Base-by-base conservation (phyloP, 2,888 invertebrate species). In the Amphiduros pacificus region DNA sequence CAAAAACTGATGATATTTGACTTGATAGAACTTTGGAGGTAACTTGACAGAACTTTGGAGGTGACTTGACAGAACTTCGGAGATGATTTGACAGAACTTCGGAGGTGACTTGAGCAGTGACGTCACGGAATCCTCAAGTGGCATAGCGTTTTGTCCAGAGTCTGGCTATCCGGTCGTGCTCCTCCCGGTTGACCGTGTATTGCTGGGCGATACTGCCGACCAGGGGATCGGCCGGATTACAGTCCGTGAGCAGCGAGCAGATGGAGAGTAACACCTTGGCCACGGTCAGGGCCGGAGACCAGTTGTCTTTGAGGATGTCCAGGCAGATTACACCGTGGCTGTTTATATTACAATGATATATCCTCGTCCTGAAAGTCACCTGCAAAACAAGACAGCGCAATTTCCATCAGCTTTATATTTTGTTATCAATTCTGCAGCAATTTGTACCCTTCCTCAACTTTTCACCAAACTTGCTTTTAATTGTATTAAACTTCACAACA, bases 261-360 rank as follows among this genome's bases (percentile, higher is more conserved):
- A 99, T 96, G 73, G 96, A 96, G 73, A 98, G 88, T 76, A 98
- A 87, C 73, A 98, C 96, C 87, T 97, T 97, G 68, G 95, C 94
- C 85, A 98, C 95, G 75, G 97, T 97, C 79, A 98, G 87, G 50
- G 97, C 96, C n/a, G 98, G 96, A 32, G 94, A 95, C 98, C 98
- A 99, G 85, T 97, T 96, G 84, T 97, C 96, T 85, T 97, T 96
- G 73, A 96, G 88, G 77, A 97, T 96, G 84, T 97, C 97, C 85
- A 98, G 88, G 84, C 97, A 98, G 82, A 98, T 97, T 65, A 94
- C 94, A 64, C 98, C 98, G 86, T 96, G 95, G 82, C 94, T 94
- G 87, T 97, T 97, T 83, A 99, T 97, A 87, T 98, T 99, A 88
- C 97, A 97, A 84, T 99, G 98, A 85, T 98, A 99, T 85, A 99